Base-by-base conservation (phyloP, 2,113 vertebrate species). In the Indicator indicator region DNA sequence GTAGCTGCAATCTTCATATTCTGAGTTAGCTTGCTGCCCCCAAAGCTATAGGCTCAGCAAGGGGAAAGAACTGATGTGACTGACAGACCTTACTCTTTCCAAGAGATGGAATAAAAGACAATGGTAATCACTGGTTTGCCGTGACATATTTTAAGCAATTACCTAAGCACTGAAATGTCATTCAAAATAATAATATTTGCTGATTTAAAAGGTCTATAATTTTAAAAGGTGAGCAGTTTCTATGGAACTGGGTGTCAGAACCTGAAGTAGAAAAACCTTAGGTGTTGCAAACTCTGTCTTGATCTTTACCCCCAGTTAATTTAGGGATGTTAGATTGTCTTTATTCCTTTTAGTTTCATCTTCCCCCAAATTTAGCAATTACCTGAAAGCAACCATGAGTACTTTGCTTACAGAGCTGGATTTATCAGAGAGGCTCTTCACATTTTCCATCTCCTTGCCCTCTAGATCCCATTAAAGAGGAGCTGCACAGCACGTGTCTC, bases 391-490 rank as follows among this genome's bases (percentile, higher is more conserved):
- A 86, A 12, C 32, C 38, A 21, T 2, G 6, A 84, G 8, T 24
- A 11, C 18, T 81, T 93, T 85, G 17, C 32, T 91, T 78, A 60
- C 9, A 27, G 65, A 73, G 50, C 58, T 78, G 83, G 75, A 88
- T 90, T 94, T 93, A 80, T 24, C 11, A n/a, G 52, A 55, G 10
- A 55, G 36, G 24, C 10, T 94, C 16, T 14, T 42, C 33, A 5
- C 12, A 32, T 83, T 93, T 96, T 86, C 64, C 56, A 42, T 32
- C n/a, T 42, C 32, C 56, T 80, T 91, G 46, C 12, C 42, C 42
- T 74, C 42, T 63, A 86, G 55, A 94, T 93, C 89, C 74, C 63
- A 83, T 95, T 93, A 91, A 91, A 87, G n/a, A 85, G 68, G 16
- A 82, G n/a, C 48, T 80, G 33, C 24, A 56, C 6, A 88, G 23